Evolutionary conservation across 2,888 invertebrate species (phyloP), one percentile per base, ranked within the genome.

Genomic region (Neoascia interrupta): DNA sequence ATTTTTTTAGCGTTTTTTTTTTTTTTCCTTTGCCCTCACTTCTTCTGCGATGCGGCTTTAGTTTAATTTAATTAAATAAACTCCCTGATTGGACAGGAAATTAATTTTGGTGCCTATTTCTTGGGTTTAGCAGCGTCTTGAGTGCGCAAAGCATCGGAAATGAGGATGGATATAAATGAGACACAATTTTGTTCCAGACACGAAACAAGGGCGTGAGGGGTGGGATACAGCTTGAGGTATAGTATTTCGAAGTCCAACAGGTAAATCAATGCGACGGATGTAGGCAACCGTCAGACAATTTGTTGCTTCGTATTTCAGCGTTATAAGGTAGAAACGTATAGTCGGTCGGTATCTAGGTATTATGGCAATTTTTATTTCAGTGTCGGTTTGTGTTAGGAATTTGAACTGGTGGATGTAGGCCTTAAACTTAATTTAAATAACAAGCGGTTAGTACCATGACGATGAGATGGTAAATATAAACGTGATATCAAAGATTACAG

Each of bases 61-160:
- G 72, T 81, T 79, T 79, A 79, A 81, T 81, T 81, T 81, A 81
- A 81, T 81, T 81, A 81, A 81, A 81, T 79, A 81, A 81, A 76
- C 69, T 81, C 72, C 39, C 58, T 73, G 76, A 73, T 81, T 81
- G 79, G 81, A 81, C 81, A 79, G 81, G 81, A 81, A 81, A 81
- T 81, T 81, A 81, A 81, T 81, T 76, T 69, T 64, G 39, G 73
- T 79, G 79, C 79, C 63, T 73, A 73, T 51, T 51, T 21, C n/a
- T 49, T 68, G 16, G 36, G 4, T 11, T 37, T 36, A 13, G 26
- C 39, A 60, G 1, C n/a, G 51, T 23, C 31, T 28, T 47, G n/a
- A n/a, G n/a, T n/a, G n/a, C n/a, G 43, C 60, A 66, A 15, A 28
- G 49, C 23, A 39, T 60, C 34, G 47, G 45, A 54, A 74, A 63